Evolutionary conservation across 2,888 invertebrate genomes (phyloP).

Genomic region (Plebejus argus): DNA sequence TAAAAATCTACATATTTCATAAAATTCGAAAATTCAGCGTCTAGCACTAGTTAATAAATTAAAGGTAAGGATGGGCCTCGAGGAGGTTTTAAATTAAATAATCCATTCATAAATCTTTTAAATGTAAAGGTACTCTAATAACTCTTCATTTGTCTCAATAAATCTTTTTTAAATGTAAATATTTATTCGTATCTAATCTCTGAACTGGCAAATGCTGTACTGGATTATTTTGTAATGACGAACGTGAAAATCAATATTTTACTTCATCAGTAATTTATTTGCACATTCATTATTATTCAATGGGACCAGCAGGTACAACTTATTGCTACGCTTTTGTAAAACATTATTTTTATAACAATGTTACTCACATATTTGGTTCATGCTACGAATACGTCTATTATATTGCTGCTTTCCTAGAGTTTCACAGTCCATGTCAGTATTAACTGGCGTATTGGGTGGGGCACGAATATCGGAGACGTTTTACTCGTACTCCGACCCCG

Average conservation of each 20-base stretch:
- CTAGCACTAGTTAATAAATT: not conserved
- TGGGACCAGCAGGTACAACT: too few relatives aligned
- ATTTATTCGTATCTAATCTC: not conserved
- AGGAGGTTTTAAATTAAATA: not conserved
- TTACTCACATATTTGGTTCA: not conserved
- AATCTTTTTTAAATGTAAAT: not conserved
- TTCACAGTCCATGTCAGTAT: not conserved
- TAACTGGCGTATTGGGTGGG: not conserved
- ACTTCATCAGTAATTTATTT: too few relatives aligned
- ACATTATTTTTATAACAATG: not conserved
- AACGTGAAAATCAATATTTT: too few relatives aligned
- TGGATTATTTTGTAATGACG: too few relatives aligned
- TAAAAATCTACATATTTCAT: not conserved
- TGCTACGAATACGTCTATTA: not conserved
- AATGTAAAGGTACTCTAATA: too few relatives aligned
- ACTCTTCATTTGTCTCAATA: not conserved
- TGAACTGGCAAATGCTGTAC: not conserved
- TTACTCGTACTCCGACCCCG: not conserved
- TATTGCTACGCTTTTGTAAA: not conserved
- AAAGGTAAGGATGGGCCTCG: not conserved
- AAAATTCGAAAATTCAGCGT: not conserved
- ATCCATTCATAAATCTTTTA: too few relatives aligned
- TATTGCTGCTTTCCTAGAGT: not conserved
- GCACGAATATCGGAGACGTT: slow-evolving; percentile 4
- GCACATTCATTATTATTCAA: not conserved